Evolutionary conservation across 1,140 invertebrate genomes (phyloP), one percentile per base, ranked within the genome.

Genomic region (Danaus plexippus): DNA sequence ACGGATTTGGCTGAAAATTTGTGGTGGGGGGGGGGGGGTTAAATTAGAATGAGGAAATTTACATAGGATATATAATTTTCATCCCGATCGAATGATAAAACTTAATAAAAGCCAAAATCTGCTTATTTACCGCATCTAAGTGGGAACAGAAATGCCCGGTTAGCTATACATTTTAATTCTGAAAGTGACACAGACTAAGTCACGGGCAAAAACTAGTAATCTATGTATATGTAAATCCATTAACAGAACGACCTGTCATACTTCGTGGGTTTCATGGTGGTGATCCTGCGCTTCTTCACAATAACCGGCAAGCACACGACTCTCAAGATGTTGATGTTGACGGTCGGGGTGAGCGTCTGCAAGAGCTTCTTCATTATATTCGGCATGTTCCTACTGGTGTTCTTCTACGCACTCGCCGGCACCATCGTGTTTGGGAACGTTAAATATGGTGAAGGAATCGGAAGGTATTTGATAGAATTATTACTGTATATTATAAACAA

Each of bases 291-390:
- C 45, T 99, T 99, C 87, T 99, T 99, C 87, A 99, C 98, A 7
- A 99, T 99, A 63, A 99, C 97, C 41, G 98, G 98, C 59, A 99
- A 99, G 88, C 97, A 99, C 88, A 97, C 98, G 7, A 99, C 98
- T 1, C 88, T 99, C n/a, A 99, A 99, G 90, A 99, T 99, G 98
- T 88, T 99, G 53, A 99, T 99, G 97, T 88, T 99, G 67, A 99
- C 98, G 0, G 95, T 96, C 43, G 96, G 98, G 44, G 98, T 99
- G 49, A 99, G 97, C n/a, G 98, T 99, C 52, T 99, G 98, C 88
- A 99, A 99, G 89, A 98, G 96, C 83, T 99, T 99, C 87, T 99
- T 99, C 88, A 99, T 99, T 84, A 99, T 99, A 66, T 98, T 99
- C 88, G 98, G 98, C 61, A 99, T 99, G 98, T 99, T 99, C 83